Evolutionary conservation across 2,888 invertebrate genomes (phyloP), one percentile per base, ranked within the genome.

Genomic region (Mantis religiosa): DNA sequence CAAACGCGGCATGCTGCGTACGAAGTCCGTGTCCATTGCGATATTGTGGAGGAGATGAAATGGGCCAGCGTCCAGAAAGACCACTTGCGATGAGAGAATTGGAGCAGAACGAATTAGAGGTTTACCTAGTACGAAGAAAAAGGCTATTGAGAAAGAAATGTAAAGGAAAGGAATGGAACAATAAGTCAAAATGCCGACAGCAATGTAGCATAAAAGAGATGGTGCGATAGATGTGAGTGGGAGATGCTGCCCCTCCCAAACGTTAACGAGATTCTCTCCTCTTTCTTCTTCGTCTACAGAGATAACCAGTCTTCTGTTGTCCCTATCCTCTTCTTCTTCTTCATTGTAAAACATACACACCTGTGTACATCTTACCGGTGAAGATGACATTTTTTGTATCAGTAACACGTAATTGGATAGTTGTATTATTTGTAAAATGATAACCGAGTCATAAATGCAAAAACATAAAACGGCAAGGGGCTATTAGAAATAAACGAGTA

Each of bases 161-260:
- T 71, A 71, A 71, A 20, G 54, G 3, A 71, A 71, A 25, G 20
- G 20, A 71, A 71, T 71, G 54, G 20, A 25, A 71, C 4, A 71
- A 20, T 25, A 20, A 71, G 20, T 71, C 54, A 71, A 71, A 71
- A 71, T 71, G 54, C 54, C 54, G 54, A 71, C 20, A 71, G 54
- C 20, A 85, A 25, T 54, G 85, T 47, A 85, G 85, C 27, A n/a
- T 30, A 84, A 28, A 34, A 84, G 84, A 28, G 83, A 30, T 30
- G 30, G 84, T 25, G 84, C 12, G 28, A 84, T 14, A 30, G 28
- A 12, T 30, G 1, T 12, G 25, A 30, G 87, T 87, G 87, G 87
- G 87, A 87, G 87, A 82, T 71, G 12, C 28, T 82, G 87, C 87
- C 87, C 87, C 87, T 87, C 87, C 87, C 87, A 87, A 71, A 34